Percentiles rank a stretch among this genome's conserved stretches.
phyloP scores from a whole-genome alignment of 2,888 invertebrate genomes.

The Cataglyphis rosenhaueri region DNA sequence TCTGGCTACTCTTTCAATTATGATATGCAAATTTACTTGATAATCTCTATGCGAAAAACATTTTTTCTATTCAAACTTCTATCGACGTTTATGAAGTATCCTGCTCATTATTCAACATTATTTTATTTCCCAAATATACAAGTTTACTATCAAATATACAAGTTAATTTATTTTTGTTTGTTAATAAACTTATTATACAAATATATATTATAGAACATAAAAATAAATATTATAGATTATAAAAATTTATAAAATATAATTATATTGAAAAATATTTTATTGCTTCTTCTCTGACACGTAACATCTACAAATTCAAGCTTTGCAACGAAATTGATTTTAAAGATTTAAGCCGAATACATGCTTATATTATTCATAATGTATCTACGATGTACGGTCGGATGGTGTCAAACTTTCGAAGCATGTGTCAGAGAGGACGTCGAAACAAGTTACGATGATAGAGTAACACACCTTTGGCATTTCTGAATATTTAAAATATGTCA shows the following conservation, averaged over 20 bases:
- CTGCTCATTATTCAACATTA: not conserved
- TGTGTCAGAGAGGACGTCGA: slow-evolving; percentile 29
- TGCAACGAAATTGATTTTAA: slow-evolving; percentile 31
- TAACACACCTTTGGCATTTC: slow-evolving; percentile 7
- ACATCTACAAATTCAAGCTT: slow-evolving; percentile 6
- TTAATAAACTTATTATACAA: slow-evolving; percentile 3
- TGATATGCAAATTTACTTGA: slow-evolving; percentile 42
- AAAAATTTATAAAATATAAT: not conserved
- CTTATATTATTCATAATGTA: slow-evolving; percentile 46
- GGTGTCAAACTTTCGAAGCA: slow-evolving; percentile 42
- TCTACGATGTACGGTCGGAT: not conserved
- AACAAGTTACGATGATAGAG: slow-evolving; percentile 36
- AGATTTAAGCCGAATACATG: slow-evolving; percentile 29
- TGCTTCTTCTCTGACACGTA: not conserved
- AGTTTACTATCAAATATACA: not conserved
- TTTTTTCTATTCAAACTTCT: slow-evolving; percentile 46
- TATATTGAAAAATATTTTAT: not conserved
- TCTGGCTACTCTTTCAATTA: slow-evolving; percentile 37
- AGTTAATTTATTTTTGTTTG: slow-evolving; percentile 7
- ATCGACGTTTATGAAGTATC: slow-evolving; percentile 37
- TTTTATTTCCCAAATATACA: slow-evolving; percentile 23
- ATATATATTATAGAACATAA: not conserved
- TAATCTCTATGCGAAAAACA: not conserved
- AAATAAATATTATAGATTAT: not conserved
- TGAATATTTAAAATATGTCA: slow-evolving; percentile 42